Evolutionary conservation across 2,888 invertebrate species (phyloP).

Genomic region (Andrena camellia): DNA sequence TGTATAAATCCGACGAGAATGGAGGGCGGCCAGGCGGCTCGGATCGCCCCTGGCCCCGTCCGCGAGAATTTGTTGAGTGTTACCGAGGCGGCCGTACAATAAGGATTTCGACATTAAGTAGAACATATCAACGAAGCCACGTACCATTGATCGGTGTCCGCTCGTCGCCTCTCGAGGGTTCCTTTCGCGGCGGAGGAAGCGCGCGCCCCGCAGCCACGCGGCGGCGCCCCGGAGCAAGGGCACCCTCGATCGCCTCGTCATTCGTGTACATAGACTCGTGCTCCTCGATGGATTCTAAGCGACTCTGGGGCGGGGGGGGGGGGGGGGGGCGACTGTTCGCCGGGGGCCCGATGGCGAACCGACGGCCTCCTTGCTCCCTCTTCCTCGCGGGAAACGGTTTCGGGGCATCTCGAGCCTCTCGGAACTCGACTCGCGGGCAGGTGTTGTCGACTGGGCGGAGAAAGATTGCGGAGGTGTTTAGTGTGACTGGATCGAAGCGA

Average conservation of each 20-base stretch:
- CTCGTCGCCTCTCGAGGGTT: conserved; percentile 61
- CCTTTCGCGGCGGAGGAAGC: conserved; percentile 38
- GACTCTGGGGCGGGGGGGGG: too few species aligned
- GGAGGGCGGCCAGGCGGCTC: conserved; percentile 19
- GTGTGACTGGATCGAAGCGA: conserved; percentile 1
- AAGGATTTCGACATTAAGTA: conserved; percentile 78
- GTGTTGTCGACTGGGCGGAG: neutral
- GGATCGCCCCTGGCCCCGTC: conserved; percentile 12
- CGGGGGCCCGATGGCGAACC: neutral
- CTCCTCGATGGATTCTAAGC: neutral
- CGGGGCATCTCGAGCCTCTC: neutral
- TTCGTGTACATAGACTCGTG: conserved; percentile 33
- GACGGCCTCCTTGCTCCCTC: conserved; percentile 4
- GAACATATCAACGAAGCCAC: conserved; percentile 81
- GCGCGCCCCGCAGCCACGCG: too few species aligned
- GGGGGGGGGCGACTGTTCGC: conserved; percentile 6
- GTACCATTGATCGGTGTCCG: conserved; percentile 70
- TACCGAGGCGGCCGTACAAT: conserved; percentile 74
- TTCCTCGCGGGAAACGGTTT: neutral
- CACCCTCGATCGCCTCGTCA: conserved; percentile 3
- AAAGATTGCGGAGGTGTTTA: neutral
- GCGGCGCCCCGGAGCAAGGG: neutral
- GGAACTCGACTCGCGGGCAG: neutral
- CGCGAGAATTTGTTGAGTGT: conserved; percentile 62
- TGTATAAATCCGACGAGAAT: conserved; percentile 52